Evolutionary conservation across 1,140 invertebrate species (phyloP).

Genomic region (Heliothis subflexa): DNA sequence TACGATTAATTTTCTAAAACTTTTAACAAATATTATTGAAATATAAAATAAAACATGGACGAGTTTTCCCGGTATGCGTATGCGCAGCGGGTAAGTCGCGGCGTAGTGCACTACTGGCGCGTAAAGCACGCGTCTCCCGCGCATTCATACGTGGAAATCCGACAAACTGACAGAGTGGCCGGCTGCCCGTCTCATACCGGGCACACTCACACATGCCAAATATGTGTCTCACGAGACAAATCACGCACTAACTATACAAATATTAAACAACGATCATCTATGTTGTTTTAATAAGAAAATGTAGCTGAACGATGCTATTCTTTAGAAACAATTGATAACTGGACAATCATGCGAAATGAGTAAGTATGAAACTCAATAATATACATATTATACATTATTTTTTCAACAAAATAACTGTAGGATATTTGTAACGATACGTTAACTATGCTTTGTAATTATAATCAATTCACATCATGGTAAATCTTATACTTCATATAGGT

Average conservation of each 20-base stretch:
- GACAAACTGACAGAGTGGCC: slow-evolving; percentile 59
- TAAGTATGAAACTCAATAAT: not conserved
- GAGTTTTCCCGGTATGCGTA: slow-evolving; percentile 47
- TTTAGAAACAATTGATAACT: not conserved
- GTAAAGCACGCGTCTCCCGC: slow-evolving; percentile 62
- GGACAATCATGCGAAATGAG: not conserved
- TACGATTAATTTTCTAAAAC: not conserved
- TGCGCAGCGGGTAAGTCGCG: slow-evolving; percentile 63
- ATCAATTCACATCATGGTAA: too few relatives aligned
- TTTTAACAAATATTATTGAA: slow-evolving; percentile 1
- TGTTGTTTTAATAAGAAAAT: not conserved
- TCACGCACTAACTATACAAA: slow-evolving; percentile 29
- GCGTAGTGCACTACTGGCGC: slow-evolving; percentile 74
- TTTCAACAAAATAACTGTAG: too few relatives aligned
- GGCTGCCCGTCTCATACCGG: slow-evolving; percentile 55
- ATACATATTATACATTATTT: too few relatives aligned
- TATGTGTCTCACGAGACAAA: slow-evolving; percentile 42
- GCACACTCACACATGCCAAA: slow-evolving; percentile 49
- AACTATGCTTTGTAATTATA: too few relatives aligned
- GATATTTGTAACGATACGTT: too few relatives aligned
- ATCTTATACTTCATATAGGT: too few relatives aligned
- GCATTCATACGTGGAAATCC: slow-evolving; percentile 76
- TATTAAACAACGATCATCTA: not conserved
- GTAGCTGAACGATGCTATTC: not conserved
- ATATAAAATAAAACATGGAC: not conserved